A percentile compares a stretch with the other conserved stretches of the same genome.
phyloP scores from a whole-genome alignment of 1,140 invertebrate genomes.

The Nomia melanderi region DNA sequence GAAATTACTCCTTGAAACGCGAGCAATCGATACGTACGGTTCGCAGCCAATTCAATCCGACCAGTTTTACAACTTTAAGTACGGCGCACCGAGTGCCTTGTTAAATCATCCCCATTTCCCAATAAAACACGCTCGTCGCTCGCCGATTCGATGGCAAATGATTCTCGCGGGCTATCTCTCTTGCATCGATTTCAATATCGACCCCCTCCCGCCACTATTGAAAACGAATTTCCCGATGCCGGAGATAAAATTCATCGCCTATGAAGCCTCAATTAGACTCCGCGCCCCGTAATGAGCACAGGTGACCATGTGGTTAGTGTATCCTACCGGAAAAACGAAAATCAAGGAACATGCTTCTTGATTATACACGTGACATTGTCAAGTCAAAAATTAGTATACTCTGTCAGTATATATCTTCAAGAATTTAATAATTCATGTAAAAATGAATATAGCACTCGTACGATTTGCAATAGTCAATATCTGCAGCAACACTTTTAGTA shows the following conservation, averaged over 20 bases:
- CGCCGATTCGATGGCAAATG: slow-evolving; percentile 15
- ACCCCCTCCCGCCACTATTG: not conserved
- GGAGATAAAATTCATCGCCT: slow-evolving; percentile 19
- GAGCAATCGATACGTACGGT: not conserved
- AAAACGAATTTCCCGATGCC: slow-evolving; percentile 16
- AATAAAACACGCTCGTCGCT: slow-evolving; percentile 34
- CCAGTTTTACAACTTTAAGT: slow-evolving; percentile 1
- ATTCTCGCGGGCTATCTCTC: slow-evolving; percentile 2
- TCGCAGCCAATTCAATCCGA: not conserved
- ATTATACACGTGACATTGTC: too few species aligned
- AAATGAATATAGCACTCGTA: too few species aligned
- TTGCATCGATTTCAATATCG: slow-evolving; percentile 20
- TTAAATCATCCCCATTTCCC: slow-evolving; percentile 34
- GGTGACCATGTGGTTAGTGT: not conserved
- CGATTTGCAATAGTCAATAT: too few species aligned
- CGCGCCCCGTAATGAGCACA: not conserved
- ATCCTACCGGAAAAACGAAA: too few species aligned
- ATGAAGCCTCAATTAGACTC: too few species aligned
- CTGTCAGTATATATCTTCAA: too few species aligned
- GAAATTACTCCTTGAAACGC: not conserved
- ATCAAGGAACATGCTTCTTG: too few species aligned
- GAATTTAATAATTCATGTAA: too few species aligned
- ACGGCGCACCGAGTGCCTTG: not conserved
- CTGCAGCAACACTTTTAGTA: too few species aligned
- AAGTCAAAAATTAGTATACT: too few species aligned